Conservation (phyloP, 2,888 invertebrate genomes). For the Chymomyza amoena region DNA sequence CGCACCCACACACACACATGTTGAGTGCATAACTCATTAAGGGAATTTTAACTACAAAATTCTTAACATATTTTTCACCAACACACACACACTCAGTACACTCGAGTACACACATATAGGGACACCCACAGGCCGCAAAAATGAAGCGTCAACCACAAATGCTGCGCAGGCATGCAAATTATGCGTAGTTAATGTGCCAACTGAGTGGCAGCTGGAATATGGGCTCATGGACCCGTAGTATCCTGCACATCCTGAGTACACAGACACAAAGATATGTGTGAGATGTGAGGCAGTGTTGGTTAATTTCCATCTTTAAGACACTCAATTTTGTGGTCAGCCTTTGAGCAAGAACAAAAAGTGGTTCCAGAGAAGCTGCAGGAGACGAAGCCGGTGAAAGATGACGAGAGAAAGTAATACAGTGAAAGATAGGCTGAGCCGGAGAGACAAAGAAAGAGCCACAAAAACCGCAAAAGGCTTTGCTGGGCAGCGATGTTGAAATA, state of each 20-base stretch:
- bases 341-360: conserved; percentile 30
- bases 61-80: conserved; percentile 49
- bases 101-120: neutral
- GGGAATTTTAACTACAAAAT: conserved; percentile 48
- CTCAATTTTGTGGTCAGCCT: conserved; percentile 63
- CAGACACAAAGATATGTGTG: no score
- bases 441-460: neutral
- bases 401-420: no score
- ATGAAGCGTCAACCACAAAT: conserved; percentile 61
- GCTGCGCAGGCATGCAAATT: conserved; percentile 63
- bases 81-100: conserved; percentile 19
- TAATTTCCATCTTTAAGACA: conserved; percentile 70
- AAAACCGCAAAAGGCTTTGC: neutral
- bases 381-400: no score
- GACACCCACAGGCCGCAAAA: conserved; percentile 44
- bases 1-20: neutral
- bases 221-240: neutral
- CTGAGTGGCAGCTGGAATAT: neutral
- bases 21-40: conserved; percentile 58
- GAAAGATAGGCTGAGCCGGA: neutral
- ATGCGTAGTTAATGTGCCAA: conserved; percentile 60
- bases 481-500: conserved; percentile 33
- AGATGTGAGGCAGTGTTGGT: conserved; percentile 43
- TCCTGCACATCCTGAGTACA: neutral
- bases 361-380: neutral